Conservation (phyloP, 2,797 vertebrate species). For the Epinephelus malabaricus region DNA sequence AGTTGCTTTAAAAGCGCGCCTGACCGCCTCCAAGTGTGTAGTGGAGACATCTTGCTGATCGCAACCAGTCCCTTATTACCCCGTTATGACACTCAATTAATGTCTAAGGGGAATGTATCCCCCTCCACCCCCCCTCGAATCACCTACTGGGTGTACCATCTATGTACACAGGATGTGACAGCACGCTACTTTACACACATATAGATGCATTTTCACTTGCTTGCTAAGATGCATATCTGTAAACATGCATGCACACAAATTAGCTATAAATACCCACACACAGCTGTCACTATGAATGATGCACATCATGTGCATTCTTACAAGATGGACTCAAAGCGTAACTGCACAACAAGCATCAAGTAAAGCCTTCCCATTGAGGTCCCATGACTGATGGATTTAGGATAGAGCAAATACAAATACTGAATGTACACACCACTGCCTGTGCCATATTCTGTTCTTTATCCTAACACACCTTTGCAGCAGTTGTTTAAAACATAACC, state of each 20-base stretch:
- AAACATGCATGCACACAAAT: constrained; percentile 1
- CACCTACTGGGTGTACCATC: background rate
- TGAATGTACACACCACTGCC: background rate
- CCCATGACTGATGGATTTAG: constrained; percentile 21
- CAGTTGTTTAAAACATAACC: constrained; percentile 54
- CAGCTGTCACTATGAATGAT: constrained; percentile 40
- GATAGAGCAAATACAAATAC: constrained; percentile 10
- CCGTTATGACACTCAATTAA: too few species aligned
- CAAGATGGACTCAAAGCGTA: constrained; percentile 9
- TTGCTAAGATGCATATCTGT: constrained; percentile 4
- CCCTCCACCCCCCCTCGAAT: too few species aligned
- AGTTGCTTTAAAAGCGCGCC: too few species aligned
- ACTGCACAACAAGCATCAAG: constrained; percentile 36
- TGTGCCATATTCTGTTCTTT: constrained; percentile 59
- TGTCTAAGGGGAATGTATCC: too few species aligned
- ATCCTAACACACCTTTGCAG: constrained; percentile 71
- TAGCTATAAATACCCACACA: constrained; percentile 6
- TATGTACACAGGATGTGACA: background rate
- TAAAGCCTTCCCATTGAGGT: constrained; percentile 11
- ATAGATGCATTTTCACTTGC: background rate
- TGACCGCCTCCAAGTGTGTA: too few species aligned
- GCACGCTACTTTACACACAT: background rate
- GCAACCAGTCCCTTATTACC: too few species aligned
- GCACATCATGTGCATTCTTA: constrained; percentile 16
- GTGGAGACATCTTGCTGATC: too few species aligned